Evolutionary conservation across 2,113 vertebrate species (phyloP).

Genomic region (Lycaon pictus): DNA sequence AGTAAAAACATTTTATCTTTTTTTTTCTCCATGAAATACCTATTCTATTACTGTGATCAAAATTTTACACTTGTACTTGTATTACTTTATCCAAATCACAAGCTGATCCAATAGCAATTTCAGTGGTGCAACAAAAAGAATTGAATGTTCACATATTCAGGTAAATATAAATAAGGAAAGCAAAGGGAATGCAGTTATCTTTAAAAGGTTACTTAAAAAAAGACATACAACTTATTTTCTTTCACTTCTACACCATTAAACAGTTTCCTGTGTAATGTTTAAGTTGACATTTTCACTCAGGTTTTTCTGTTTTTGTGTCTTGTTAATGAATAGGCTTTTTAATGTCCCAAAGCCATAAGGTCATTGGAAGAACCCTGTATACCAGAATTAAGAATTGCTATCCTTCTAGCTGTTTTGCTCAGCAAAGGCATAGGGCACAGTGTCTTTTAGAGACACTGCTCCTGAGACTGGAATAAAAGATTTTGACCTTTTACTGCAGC

Average conservation of each 20-base stretch:
- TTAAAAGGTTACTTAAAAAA: conserved; percentile 13
- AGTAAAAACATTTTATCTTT: conserved; percentile 34
- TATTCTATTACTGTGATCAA: neutral
- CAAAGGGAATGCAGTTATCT: conserved; percentile 18
- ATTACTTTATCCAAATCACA: conserved; percentile 31
- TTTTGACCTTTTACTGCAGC: conserved; percentile 66
- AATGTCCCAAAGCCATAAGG: conserved; percentile 47
- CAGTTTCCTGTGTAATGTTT: conserved; percentile 39
- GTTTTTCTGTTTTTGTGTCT: conserved; percentile 58
- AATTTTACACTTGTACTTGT: neutral
- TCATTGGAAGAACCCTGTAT: neutral
- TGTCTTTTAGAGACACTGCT: conserved; percentile 41
- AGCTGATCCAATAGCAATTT: neutral
- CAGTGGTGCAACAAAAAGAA: neutral
- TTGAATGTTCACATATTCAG: neutral
- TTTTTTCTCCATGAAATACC: neutral
- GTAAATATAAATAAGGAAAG: neutral
- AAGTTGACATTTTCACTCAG: conserved; percentile 46
- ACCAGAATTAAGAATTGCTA: conserved; percentile 42
- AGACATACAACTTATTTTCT: conserved; percentile 7
- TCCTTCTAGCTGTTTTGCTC: conserved; percentile 25
- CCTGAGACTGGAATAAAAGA: conserved; percentile 41
- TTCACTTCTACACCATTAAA: conserved; percentile 14
- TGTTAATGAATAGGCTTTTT: conserved; percentile 55
- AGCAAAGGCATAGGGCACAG: neutral